Percentiles rank a stretch among this genome's conserved stretches.
Evolutionary conservation across 2,113 vertebrate genomes (phyloP).

Genomic region (Oncorhynchus keta): DNA sequence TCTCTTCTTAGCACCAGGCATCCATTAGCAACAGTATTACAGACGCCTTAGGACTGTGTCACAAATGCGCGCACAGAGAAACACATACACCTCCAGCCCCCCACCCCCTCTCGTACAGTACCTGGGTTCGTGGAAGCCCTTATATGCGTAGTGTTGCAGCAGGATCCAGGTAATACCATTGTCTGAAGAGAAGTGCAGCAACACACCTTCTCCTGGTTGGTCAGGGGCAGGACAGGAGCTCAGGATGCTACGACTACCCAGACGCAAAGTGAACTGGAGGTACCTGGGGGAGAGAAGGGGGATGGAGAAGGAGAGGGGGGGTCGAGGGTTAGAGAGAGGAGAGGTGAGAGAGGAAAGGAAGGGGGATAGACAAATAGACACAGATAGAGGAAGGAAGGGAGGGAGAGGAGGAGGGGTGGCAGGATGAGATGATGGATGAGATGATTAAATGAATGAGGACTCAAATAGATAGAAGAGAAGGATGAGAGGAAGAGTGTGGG

Average conservation of each 20-base stretch:
- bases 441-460: constrained; percentile 56
- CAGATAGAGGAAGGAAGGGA: too few species aligned
- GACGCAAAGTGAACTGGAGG: constrained; percentile 91
- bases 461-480: constrained; percentile 42
- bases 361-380: too few species aligned
- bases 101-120: constrained; percentile 44
- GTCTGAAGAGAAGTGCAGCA: constrained; percentile 94
- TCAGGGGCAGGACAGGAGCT: constrained; percentile 94
- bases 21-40: too few species aligned
- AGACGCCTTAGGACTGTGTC: too few species aligned
- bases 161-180: constrained; percentile 97
- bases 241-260: constrained; percentile 92
- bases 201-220: constrained; percentile 92
- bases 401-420: not conserved
- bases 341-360: too few species aligned
- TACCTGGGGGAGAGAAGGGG: constrained; percentile 75
- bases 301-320: not conserved
- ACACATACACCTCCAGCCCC: too few species aligned
- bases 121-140: constrained; percentile 96
- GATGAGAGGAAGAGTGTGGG: not conserved
- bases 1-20: too few species aligned
- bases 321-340: not conserved
- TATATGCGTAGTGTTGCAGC: constrained; percentile 91
- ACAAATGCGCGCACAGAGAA: too few species aligned
- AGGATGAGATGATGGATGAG: constrained; percentile 54